phyloP scores from a whole-genome alignment of 2,113 vertebrate genomes.

The Gambusia holbrooki region DNA sequence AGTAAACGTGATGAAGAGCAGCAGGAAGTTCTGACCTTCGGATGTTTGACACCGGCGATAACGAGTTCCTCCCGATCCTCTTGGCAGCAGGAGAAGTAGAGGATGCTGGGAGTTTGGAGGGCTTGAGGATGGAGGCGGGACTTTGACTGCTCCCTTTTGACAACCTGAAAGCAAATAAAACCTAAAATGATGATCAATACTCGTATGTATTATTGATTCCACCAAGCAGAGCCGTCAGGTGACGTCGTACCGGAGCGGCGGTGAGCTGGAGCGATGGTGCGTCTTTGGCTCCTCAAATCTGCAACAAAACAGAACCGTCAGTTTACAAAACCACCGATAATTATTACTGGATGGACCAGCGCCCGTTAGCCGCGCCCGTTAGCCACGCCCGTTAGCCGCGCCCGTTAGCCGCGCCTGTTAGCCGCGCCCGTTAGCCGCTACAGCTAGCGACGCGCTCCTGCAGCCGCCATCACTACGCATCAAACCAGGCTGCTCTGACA shows the following conservation, averaged over 20 bases:
- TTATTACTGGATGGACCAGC: too few species aligned
- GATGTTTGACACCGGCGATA: slow-evolving; percentile 75
- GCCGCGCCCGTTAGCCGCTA: too few species aligned
- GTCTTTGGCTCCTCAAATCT: slow-evolving; percentile 83
- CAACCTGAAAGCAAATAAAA: slow-evolving; percentile 68
- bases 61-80: slow-evolving; percentile 81
- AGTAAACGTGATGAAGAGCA: neutral
- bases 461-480: too few species aligned
- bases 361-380: too few species aligned
- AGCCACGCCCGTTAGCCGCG: too few species aligned
- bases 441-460: too few species aligned
- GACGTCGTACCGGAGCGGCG: slow-evolving; percentile 85
- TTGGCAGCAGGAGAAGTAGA: slow-evolving; percentile 83
- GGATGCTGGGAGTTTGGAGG: slow-evolving; percentile 82
- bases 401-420: too few species aligned
- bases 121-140: slow-evolving; percentile 82
- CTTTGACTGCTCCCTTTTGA: slow-evolving; percentile 78
- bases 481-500: too few species aligned
- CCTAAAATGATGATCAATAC: neutral
- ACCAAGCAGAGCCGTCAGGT: accelerated
- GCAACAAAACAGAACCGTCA: slow-evolving; percentile 19
- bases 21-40: slow-evolving; percentile 82
- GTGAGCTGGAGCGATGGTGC: slow-evolving; percentile 82
- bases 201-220: neutral
- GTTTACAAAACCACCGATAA: too few species aligned